Evolutionary conservation across 2,113 vertebrate species (phyloP).

Genomic region (Entomyzon cyanotis): DNA sequence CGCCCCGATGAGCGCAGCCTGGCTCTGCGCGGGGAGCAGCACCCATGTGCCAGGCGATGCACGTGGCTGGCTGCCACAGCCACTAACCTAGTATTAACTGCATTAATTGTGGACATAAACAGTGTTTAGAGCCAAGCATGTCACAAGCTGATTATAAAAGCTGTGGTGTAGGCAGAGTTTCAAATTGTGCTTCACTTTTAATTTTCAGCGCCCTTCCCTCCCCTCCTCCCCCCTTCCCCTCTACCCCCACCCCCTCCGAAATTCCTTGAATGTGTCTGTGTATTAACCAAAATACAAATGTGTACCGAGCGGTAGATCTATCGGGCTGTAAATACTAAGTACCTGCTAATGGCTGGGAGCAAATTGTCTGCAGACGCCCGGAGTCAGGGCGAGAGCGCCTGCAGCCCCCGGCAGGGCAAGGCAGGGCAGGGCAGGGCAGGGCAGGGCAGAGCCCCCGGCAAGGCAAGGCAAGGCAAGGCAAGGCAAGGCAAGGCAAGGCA

Average conservation of each 20-base stretch:
- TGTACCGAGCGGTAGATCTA: background rate
- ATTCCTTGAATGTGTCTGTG: background rate
- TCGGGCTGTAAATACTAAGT: background rate
- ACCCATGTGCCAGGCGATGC: constrained; percentile 25
- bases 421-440: no score
- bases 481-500: no score
- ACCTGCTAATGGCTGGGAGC: background rate
- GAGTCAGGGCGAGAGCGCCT: rapidly evolving
- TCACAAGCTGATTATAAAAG: constrained; percentile 55
- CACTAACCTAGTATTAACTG: constrained; percentile 26
- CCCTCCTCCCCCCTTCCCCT: no score
- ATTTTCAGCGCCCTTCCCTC: background rate
- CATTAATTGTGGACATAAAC: constrained; percentile 49
- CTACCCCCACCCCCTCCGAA: background rate
- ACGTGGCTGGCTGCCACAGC: constrained; percentile 26
- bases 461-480: no score
- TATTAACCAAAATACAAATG: background rate
- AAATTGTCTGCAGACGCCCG: background rate
- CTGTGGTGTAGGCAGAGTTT: background rate
- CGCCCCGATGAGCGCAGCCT: background rate
- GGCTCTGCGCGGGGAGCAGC: background rate
- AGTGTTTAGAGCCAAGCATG: constrained; percentile 17
- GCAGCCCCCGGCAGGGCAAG: background rate
- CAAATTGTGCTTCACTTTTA: constrained; percentile 27
- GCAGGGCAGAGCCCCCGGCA: rapidly evolving